Base-by-base conservation (phyloP, 1,140 invertebrate genomes). In the Drosophila tristis region DNA sequence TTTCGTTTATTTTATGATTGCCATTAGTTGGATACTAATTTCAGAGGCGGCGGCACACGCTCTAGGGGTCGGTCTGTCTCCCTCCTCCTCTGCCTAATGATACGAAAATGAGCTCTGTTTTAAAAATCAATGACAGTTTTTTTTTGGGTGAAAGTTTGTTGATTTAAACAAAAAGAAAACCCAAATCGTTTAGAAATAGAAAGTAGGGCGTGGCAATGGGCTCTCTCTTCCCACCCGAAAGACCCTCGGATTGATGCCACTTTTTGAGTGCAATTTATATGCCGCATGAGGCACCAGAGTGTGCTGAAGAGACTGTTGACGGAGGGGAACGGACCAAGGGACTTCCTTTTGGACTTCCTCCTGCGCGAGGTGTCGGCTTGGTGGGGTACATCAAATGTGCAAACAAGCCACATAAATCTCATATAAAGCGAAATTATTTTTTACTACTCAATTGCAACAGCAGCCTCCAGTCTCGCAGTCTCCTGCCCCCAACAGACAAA, bases 391-490 rank as follows among this genome's bases (percentile, higher is more conserved):
- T 84, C 79, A 90, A 90, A 90, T 90, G 87, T 90, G 79, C 70
- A 74, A 87, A 90, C 87, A 90, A 78, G 81, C 81, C 87, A 90
- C 87, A 90, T 90, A 90, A 90, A 90, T 90, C 87, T 90, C 71
- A 80, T 74, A 78, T 74, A 78, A 87, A 53, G 68, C 75, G 84
- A 89, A 89, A 89, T 89, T 84, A 84, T 89, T 89, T 89, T 89
- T 89, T 89, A 89, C 79, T 89, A 84, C 84, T 89, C 84, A 89
- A 89, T 89, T 89, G 84, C 84, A 87, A 50, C 74, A 57, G 64
- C 72, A 56, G 45, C 49, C 43, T 39, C 67, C 73, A 57, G 47
- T 39, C 54, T 76, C 73, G 59, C 80, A 72, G 65, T 63, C 54
- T 64, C 55, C 55, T 61, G 50, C 54, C 58, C 60, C 57, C 8